Evolutionary conservation across 2,797 vertebrate genomes (phyloP).

Genomic region (Sebastes nivosus): DNA sequence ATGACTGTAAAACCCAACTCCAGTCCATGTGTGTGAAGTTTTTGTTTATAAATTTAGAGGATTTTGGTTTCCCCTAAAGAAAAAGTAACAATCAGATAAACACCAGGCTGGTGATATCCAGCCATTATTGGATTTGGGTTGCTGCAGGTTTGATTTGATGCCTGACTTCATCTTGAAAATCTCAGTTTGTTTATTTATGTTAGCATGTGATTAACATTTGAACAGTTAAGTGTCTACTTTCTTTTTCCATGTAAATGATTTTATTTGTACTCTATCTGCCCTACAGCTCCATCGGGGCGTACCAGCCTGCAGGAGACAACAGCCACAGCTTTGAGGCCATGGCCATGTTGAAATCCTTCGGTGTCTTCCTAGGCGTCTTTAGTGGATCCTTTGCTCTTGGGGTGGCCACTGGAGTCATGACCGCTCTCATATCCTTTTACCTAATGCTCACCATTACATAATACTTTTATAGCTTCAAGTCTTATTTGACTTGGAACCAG

Average conservation of each 20-base stretch:
- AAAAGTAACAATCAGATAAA: not conserved
- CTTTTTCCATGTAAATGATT: constrained; percentile 14
- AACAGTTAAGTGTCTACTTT: not conserved
- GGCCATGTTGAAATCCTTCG: constrained; percentile 94
- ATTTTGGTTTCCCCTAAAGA: no score
- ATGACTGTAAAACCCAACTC: constrained; percentile 50
- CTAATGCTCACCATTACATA: not conserved
- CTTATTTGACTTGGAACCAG: not conserved
- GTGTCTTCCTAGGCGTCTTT: constrained; percentile 95
- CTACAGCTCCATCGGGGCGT: constrained; percentile 92
- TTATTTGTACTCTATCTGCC: not conserved
- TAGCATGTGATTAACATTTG: constrained; percentile 35
- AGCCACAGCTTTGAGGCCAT: constrained; percentile 94
- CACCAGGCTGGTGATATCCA: not conserved
- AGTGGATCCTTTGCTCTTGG: constrained; percentile 96
- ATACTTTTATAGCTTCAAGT: not conserved
- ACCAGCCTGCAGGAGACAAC: constrained; percentile 94
- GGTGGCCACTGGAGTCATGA: constrained; percentile 93
- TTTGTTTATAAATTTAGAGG: not conserved
- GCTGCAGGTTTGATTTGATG: constrained; percentile 38
- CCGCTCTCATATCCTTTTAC: constrained; percentile 93
- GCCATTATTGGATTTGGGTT: constrained; percentile 50
- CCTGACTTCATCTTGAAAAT: not conserved
- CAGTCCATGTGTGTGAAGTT: not conserved
- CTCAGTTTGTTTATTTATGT: constrained; percentile 2